Percentiles rank a stretch among this genome's conserved stretches.
Evolutionary conservation across 1,140 invertebrate genomes (phyloP).

Genomic region (Scylla paramamosain): DNA sequence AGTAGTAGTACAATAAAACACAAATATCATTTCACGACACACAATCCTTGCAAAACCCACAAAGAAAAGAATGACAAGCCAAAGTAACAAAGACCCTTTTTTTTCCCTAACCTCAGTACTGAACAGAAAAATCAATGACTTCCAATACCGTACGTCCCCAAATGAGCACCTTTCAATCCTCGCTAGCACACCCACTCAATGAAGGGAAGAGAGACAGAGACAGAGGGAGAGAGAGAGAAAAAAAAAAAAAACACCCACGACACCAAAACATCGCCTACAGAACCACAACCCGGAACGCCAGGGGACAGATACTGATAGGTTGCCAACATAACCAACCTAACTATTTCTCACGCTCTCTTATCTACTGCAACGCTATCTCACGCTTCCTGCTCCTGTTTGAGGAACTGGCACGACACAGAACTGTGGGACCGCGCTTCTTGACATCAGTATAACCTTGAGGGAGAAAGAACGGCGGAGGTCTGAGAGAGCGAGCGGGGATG

Average conservation of each 20-base stretch:
- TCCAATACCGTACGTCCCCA: no score
- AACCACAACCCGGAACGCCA: neutral
- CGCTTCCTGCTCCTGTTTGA: no score
- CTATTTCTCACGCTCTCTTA: no score
- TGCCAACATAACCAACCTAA: neutral
- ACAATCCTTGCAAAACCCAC: neutral
- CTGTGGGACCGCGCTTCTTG: neutral
- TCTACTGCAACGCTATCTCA: no score
- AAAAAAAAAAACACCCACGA: neutral
- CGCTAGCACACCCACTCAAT: no score
- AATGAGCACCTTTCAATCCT: no score
- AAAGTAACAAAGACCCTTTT: neutral
- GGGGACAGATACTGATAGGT: neutral
- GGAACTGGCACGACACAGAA: no score
- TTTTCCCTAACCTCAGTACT: neutral
- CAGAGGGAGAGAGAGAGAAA: no score
- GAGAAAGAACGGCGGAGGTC: neutral
- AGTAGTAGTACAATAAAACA: neutral
- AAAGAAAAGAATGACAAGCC: neutral
- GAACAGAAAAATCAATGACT: neutral
- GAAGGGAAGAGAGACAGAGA: no score
- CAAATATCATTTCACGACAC: no score
- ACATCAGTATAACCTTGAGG: neutral
- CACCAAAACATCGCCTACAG: neutral
- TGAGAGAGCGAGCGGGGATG: neutral